These are phyloP conservation scores for Zosterops lateralis DNA, from an alignment of 2,113 vertebrate species.

Conservation along the genomic window DNA sequence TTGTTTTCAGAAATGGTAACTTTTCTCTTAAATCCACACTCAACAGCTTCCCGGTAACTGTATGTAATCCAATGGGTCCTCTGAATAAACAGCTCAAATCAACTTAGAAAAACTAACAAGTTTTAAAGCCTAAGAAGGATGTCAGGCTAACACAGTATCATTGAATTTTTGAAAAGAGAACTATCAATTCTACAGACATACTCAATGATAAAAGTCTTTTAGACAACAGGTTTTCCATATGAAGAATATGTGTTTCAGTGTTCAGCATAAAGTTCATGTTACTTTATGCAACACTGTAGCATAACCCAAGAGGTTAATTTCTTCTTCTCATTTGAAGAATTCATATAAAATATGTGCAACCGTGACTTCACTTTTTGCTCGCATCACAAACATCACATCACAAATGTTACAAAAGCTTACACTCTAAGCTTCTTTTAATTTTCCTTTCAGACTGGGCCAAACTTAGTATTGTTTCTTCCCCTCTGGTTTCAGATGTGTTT, in stretches of 20 bases:
- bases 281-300: not conserved
- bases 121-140: not conserved
- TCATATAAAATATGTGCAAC: not conserved
- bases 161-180: not conserved
- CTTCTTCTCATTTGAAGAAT: not conserved
- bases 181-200: not conserved
- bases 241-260: not conserved
- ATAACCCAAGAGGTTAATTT: not conserved
- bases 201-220: not conserved
- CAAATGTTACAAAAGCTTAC: not conserved
- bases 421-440: not conserved
- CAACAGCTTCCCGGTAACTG: not conserved
- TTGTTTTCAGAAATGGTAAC: not conserved
- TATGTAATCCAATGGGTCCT: not conserved
- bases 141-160: not conserved
- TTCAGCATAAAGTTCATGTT: not conserved
- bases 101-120: not conserved
- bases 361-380: not conserved
- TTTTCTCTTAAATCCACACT: not conserved
- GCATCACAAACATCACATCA: accelerated
- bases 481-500: accelerated
- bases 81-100: not conserved
- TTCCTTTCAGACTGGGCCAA: not conserved
- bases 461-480: not conserved
- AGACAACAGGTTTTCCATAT: not conserved